These are phyloP conservation scores for Entomobrya multifasciata DNA, from an alignment of 2,888 invertebrate genomes.

Conservation along the genomic window DNA sequence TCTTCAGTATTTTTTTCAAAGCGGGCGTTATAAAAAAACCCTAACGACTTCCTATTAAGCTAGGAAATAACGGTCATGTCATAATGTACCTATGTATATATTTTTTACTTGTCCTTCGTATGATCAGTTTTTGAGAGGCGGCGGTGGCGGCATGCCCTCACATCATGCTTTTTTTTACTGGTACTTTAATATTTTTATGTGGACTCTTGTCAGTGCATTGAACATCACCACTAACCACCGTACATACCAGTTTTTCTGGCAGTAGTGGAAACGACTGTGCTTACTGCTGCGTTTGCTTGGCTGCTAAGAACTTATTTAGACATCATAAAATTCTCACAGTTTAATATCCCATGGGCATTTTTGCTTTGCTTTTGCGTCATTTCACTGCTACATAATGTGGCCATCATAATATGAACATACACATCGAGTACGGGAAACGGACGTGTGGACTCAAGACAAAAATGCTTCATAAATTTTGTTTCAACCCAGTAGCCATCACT, in stretches of 20 bases:
- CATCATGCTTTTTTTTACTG: no score
- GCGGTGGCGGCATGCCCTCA: not conserved
- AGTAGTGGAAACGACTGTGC: no score
- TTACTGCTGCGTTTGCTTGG: not conserved
- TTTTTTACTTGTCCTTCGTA: constrained; percentile 31
- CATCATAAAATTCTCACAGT: constrained; percentile 67
- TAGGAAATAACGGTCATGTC: constrained; percentile 9
- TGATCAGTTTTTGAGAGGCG: no score
- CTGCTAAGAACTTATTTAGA: constrained; percentile 67
- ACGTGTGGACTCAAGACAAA: no score
- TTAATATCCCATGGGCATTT: constrained; percentile 71
- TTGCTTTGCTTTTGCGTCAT: constrained; percentile 68
- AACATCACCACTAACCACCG: no score
- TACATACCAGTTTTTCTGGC: no score
- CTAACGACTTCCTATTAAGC: no score
- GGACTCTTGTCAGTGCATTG: no score
- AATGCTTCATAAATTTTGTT: constrained; percentile 66
- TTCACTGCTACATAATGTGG: constrained; percentile 53
- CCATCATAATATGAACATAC: no score
- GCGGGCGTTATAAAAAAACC: not conserved
- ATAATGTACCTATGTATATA: constrained; percentile 16
- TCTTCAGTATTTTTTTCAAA: constrained; percentile 6
- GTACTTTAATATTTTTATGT: no score
- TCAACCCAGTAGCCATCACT: not conserved
- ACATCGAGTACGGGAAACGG: constrained; percentile 41